A percentile compares a stretch with the other conserved stretches of the same genome.
Evolutionary conservation across 2,113 vertebrate species (phyloP).

Genomic region (Lipophrys pholis): DNA sequence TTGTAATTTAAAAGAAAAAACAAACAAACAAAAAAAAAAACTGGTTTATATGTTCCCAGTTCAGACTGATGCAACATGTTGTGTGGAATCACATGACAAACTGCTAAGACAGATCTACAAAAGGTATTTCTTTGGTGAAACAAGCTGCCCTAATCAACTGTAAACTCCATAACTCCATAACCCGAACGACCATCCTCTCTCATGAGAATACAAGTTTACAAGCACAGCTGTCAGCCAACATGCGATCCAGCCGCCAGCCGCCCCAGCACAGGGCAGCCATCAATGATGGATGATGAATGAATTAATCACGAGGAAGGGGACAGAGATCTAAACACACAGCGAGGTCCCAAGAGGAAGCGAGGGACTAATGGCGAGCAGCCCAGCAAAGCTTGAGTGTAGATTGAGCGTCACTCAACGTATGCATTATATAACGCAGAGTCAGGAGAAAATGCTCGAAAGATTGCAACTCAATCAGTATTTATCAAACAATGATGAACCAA

Average conservation of each 20-base stretch:
- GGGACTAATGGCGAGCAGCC: slow-evolving; percentile 25
- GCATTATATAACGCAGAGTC: slow-evolving; percentile 35
- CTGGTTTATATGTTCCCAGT: background rate
- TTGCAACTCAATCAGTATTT: background rate
- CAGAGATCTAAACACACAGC: slow-evolving; percentile 56
- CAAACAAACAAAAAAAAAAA: no score
- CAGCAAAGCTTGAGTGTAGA: slow-evolving; percentile 21
- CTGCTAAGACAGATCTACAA: background rate
- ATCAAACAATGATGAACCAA: no score
- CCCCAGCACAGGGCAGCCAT: slow-evolving; percentile 61
- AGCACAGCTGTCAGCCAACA: slow-evolving; percentile 43
- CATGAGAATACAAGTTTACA: slow-evolving; percentile 36
- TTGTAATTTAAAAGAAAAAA: no score
- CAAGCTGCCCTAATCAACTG: background rate
- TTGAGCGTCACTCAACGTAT: slow-evolving; percentile 19
- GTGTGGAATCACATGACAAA: background rate
- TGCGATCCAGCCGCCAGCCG: slow-evolving; percentile 57
- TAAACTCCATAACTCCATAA: background rate
- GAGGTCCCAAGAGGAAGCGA: slow-evolving; percentile 11
- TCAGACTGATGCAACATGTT: slow-evolving; percentile 2
- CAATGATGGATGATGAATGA: slow-evolving; percentile 77
- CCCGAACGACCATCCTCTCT: background rate
- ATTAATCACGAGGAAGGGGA: slow-evolving; percentile 77
- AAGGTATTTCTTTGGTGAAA: background rate
- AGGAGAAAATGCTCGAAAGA: background rate